These are phyloP conservation scores for Nowickia ferox DNA, from an alignment of 2,888 invertebrate genomes.

Conservation along the genomic window DNA sequence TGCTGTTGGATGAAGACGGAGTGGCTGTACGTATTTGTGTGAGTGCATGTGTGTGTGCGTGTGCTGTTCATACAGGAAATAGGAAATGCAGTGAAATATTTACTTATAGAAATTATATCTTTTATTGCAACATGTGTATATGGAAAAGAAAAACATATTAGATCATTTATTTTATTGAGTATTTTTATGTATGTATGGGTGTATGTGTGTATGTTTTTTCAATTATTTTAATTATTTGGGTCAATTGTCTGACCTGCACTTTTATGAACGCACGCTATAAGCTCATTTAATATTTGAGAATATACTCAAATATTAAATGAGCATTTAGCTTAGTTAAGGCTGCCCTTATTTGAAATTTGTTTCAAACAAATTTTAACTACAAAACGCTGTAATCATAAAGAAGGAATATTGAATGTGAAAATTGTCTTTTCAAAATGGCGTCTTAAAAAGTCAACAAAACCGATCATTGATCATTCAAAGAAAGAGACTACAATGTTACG, in stretches of 20 bases:
- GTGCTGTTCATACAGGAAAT: neutral
- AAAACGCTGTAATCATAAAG: too few relatives aligned
- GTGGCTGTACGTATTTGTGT: neutral
- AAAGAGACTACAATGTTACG: too few relatives aligned
- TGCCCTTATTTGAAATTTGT: too few relatives aligned
- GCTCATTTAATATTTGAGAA: too few relatives aligned
- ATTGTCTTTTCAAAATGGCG: too few relatives aligned
- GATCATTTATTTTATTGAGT: slow-evolving; percentile 15
- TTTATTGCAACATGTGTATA: neutral
- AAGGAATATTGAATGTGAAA: too few relatives aligned
- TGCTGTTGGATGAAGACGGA: neutral
- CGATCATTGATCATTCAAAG: too few relatives aligned
- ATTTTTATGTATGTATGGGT: neutral
- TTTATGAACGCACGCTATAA: neutral
- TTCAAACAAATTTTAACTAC: neutral
- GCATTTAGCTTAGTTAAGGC: too few relatives aligned
- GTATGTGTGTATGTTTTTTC: too few relatives aligned
- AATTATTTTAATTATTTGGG: neutral
- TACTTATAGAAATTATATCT: neutral
- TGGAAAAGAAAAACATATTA: neutral
- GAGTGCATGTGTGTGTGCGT: neutral
- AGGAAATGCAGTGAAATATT: slow-evolving; percentile 56
- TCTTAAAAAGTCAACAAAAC: too few relatives aligned
- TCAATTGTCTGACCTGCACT: neutral
- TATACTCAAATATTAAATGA: too few relatives aligned